These are phyloP conservation scores for Scolopax rusticola DNA, from an alignment of 2,797 vertebrate species.

Conservation along the genomic window DNA sequence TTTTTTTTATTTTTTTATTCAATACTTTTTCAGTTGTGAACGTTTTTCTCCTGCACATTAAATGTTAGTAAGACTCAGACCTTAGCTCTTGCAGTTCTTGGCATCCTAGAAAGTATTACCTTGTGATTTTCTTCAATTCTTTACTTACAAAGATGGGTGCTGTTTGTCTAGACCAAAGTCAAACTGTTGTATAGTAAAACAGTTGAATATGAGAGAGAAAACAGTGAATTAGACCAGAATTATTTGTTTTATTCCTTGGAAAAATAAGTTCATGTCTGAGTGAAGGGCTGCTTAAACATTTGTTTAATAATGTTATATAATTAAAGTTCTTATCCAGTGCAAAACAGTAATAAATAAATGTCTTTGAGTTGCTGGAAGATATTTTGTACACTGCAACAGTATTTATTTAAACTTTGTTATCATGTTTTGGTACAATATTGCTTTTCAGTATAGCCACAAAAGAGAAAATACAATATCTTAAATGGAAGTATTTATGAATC, in stretches of 20 bases:
- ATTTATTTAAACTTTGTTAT: not conserved
- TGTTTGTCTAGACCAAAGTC: not conserved
- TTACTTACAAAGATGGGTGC: not conserved
- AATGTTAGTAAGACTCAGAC: not conserved
- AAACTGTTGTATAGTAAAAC: not conserved
- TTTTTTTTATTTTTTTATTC: not conserved
- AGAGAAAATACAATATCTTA: not conserved
- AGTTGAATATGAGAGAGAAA: not conserved
- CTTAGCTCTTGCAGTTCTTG: not conserved
- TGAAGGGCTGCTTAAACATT: not conserved
- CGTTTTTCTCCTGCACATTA: not conserved
- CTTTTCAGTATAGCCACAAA: not conserved
- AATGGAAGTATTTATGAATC: not conserved
- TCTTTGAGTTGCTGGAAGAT: not conserved
- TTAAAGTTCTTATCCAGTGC: not conserved
- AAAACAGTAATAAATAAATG: not conserved
- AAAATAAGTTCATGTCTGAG: not conserved
- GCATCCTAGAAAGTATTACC: not conserved
- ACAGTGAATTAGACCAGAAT: not conserved
- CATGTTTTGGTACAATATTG: not conserved
- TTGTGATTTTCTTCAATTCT: not conserved
- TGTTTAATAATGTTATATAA: not conserved
- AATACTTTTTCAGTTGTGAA: not conserved
- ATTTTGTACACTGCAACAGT: not conserved
- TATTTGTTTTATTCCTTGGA: not conserved